A percentile compares a stretch with the other conserved stretches of the same genome.
phyloP scores from a whole-genome alignment of 2,113 vertebrate species.

The Excalfactoria chinensis region DNA sequence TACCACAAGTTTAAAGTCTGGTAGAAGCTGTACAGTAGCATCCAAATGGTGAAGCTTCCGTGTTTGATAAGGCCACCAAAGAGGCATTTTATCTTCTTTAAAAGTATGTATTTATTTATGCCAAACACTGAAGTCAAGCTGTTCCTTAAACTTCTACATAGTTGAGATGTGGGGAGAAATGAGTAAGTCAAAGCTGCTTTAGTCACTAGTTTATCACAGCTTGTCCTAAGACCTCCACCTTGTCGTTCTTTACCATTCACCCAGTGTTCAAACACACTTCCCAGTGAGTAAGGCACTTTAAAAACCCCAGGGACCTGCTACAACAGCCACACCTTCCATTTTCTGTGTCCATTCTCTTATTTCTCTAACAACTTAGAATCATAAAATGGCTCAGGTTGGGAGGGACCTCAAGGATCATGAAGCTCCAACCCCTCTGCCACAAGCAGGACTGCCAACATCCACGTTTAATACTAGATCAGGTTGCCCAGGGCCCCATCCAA shows the following conservation, averaged over 20 bases:
- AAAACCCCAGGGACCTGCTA: not conserved
- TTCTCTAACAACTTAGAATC: not conserved
- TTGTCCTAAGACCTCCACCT: not conserved
- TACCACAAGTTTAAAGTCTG: not conserved
- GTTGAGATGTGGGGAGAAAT: accelerated
- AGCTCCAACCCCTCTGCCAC: too few species aligned
- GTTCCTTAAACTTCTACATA: not conserved
- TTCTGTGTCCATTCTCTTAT: not conserved
- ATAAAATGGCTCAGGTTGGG: too few species aligned
- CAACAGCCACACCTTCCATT: not conserved
- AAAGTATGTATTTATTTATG: not conserved
- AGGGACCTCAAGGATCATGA: too few species aligned
- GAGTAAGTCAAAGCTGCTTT: not conserved
- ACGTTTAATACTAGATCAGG: too few species aligned
- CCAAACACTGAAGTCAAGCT: not conserved
- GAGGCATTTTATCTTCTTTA: not conserved
- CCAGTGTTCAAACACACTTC: not conserved
- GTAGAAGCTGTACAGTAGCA: not conserved
- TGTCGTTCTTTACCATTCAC: not conserved
- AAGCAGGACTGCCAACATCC: too few species aligned
- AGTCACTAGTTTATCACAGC: not conserved
- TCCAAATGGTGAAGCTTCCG: not conserved
- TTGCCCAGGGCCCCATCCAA: too few species aligned
- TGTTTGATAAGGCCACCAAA: not conserved
- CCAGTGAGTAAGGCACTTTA: not conserved